Evolutionary conservation across 2,888 invertebrate genomes (phyloP).

Genomic region (Malacosoma neustria): DNA sequence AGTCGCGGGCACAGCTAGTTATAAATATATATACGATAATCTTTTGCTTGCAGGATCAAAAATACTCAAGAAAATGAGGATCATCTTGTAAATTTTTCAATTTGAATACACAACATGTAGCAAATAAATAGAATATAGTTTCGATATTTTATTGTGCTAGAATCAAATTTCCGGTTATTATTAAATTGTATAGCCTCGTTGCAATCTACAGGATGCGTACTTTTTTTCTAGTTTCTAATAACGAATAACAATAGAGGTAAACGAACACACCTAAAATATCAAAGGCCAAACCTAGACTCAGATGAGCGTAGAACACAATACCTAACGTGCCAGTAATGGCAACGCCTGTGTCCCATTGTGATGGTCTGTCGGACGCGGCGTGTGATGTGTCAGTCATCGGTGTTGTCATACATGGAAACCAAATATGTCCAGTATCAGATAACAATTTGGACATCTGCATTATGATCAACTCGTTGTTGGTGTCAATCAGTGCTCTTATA

Average conservation of each 20-base stretch:
- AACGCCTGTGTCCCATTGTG: conserved; percentile 41
- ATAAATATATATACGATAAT: no score
- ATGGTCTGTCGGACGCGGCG: conserved; percentile 28
- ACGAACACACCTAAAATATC: conserved; percentile 38
- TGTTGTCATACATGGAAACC: conserved; percentile 45
- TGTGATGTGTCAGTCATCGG: conserved; percentile 46
- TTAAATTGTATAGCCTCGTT: conserved; percentile 27
- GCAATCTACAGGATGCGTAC: conserved; percentile 27
- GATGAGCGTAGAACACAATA: conserved; percentile 35
- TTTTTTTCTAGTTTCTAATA: conserved; percentile 23
- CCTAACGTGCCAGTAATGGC: conserved; percentile 38
- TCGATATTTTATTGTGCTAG: no score
- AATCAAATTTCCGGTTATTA: conserved; percentile 21
- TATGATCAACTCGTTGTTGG: conserved; percentile 46
- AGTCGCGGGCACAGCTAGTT: no score
- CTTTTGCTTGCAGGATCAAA: conserved; percentile 17
- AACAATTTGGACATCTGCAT: conserved; percentile 54
- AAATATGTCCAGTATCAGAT: conserved; percentile 52
- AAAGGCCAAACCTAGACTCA: conserved; percentile 42
- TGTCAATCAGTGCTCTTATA: conserved; percentile 53
- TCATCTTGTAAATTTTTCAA: no score
- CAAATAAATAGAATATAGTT: no score
- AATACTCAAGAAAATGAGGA: no score
- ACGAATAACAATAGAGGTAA: conserved; percentile 47
- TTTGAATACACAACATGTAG: no score